Evolutionary conservation across 2,888 invertebrate species (phyloP), one percentile per base, ranked within the genome.

Genomic region (Dicyrtoma fusca): DNA sequence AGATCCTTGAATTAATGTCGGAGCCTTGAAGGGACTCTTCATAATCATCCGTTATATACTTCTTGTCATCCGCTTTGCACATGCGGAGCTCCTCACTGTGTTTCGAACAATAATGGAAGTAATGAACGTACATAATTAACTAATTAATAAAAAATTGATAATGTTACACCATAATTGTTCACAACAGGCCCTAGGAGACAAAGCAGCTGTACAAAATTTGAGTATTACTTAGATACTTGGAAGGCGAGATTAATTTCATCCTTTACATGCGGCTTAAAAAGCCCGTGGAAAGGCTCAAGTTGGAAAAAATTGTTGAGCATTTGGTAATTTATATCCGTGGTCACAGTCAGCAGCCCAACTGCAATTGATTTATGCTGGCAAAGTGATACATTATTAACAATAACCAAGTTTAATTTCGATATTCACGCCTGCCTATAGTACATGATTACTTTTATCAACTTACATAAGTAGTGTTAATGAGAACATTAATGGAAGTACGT

Each of bases 321-420:
- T 26, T 87, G 86, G 76, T 86, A 87, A 81, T 90, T 88, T 10
- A 90, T 86, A 49, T 83, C 84, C 1, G 86, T 85, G 80, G 88
- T 89, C 0, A 90, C 82, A 72, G 86, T 86, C 84, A 89, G 85
- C 5, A 89, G 86, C 0, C 88, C 89, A 1, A 87, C 87, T 0
- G 88, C 87, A 13, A 76, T 71, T 19, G 70, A 62, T 21, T 77
- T 73, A 72, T 74, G 76, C 74, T 76, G 25, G 19, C 72, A 73
- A 49, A 47, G 6, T 53, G 17, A 51, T 51, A 25, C 17, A 44
- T 44, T 44, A 10, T 44, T 10, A 44, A n/a, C n/a, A n/a, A n/a
- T n/a, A n/a, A n/a, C 34, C 3, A 34, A 34, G 34, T 34, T 34
- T 34, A n/a, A n/a, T n/a, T n/a, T n/a, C n/a, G n/a, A n/a, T n/a